These are phyloP conservation scores for Menidia menidia DNA, from an alignment of 2,797 vertebrate genomes.

Conservation along the genomic window DNA sequence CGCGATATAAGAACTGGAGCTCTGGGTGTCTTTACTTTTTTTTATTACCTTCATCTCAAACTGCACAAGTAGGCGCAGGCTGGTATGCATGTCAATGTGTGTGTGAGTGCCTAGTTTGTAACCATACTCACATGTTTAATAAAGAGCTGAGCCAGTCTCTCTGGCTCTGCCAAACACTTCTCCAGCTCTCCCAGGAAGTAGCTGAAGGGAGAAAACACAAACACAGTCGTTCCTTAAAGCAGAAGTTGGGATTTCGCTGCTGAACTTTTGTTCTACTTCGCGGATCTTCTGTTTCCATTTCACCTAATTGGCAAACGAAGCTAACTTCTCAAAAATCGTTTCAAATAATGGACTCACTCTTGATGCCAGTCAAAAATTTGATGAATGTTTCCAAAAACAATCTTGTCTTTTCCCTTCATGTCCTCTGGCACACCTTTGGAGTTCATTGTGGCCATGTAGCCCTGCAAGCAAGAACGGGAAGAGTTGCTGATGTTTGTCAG, in stretches of 20 bases:
- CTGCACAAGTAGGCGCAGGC: constrained; percentile 55
- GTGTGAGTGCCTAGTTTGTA: constrained; percentile 4
- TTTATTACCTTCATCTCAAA: constrained; percentile 51
- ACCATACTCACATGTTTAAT: constrained; percentile 94
- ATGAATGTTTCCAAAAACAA: constrained; percentile 99
- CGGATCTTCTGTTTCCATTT: constrained; percentile 39
- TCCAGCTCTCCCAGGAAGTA: constrained; percentile 99
- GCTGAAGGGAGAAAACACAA: constrained; percentile 75
- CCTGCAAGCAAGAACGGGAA: constrained; percentile 79
- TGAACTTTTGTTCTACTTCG: constrained; percentile 59
- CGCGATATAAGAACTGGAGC: constrained; percentile 54
- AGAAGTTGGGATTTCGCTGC: constrained; percentile 53
- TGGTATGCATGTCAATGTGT: constrained; percentile 5
- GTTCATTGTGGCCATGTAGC: constrained; percentile 96
- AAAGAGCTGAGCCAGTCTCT: constrained; percentile 96
- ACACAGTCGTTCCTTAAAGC: constrained; percentile 32
- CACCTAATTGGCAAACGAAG: constrained; percentile 10
- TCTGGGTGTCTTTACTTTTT: constrained; percentile 41
- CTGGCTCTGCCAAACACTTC: constrained; percentile 97
- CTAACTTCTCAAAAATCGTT: not conserved
- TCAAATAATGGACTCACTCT: constrained; percentile 88
- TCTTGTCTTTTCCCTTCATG: constrained; percentile 99
- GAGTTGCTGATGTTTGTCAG: not conserved
- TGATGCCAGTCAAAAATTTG: constrained; percentile 99
- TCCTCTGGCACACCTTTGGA: constrained; percentile 93